These are phyloP conservation scores for Euwallacea fornicatus DNA, from an alignment of 1,140 invertebrate species.

Conservation along the genomic window DNA sequence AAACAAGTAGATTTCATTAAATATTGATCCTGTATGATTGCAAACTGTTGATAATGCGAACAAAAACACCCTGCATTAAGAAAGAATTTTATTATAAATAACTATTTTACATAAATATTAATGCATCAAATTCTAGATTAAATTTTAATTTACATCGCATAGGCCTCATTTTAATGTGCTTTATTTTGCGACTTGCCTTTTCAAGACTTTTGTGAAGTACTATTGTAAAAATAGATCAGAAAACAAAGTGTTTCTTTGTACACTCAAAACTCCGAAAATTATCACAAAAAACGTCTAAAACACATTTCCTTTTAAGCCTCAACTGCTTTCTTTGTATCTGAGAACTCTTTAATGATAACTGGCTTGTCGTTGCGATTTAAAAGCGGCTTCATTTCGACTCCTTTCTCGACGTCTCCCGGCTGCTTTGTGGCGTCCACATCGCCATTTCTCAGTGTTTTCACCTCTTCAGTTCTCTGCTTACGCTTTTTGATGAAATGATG, in stretches of 20 bases:
- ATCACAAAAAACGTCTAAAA: constrained; percentile 14
- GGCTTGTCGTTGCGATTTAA: constrained; percentile 33
- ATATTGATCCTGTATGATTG: too few species aligned
- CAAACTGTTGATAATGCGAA: too few species aligned
- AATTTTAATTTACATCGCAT: too few species aligned
- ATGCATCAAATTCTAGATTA: too few species aligned
- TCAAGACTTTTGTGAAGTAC: too few species aligned
- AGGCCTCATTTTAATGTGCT: too few species aligned
- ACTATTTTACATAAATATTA: too few species aligned
- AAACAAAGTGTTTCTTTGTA: background rate
- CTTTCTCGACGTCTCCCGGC: constrained; percentile 40
- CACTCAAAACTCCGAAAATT: constrained; percentile 10
- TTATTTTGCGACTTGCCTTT: too few species aligned
- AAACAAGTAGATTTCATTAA: too few species aligned
- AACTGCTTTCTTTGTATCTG: constrained; percentile 19
- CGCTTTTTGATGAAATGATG: constrained; percentile 54
- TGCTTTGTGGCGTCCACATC: background rate
- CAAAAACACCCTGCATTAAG: too few species aligned
- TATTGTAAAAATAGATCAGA: too few species aligned
- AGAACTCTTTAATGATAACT: constrained; percentile 31
- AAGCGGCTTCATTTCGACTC: constrained; percentile 47
- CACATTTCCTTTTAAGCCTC: constrained; percentile 2
- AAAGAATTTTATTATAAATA: too few species aligned
- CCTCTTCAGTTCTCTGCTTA: constrained; percentile 29
- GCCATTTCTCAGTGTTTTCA: background rate